These are phyloP conservation scores for Oryzias woworae DNA, from an alignment of 2,113 vertebrate genomes.

Conservation along the genomic window DNA sequence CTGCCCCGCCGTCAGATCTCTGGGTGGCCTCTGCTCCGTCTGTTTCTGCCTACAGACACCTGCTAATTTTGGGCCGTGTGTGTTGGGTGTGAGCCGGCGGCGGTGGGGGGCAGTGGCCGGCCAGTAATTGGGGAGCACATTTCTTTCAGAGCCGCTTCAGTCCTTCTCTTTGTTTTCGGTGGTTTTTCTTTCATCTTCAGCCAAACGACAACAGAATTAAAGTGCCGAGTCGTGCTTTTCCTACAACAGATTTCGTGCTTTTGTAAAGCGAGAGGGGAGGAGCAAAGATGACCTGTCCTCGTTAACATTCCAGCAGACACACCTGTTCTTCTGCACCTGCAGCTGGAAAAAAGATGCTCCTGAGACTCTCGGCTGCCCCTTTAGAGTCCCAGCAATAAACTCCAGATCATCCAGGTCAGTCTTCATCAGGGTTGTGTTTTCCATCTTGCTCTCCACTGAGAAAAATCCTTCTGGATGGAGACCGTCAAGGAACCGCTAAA, in stretches of 20 bases:
- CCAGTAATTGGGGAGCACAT: slow-evolving; percentile 74
- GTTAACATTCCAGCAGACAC: slow-evolving; percentile 81
- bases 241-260: slow-evolving; percentile 64
- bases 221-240: slow-evolving; percentile 62
- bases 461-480: slow-evolving; percentile 78
- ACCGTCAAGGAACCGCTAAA: slow-evolving; percentile 85
- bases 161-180: slow-evolving; percentile 50
- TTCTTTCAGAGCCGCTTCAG: slow-evolving; percentile 61
- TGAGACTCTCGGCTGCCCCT: too few relatives aligned
- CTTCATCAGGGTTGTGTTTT: too few relatives aligned
- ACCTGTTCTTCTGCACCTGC: slow-evolving; percentile 31
- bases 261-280: slow-evolving; percentile 63
- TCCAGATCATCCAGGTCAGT: too few relatives aligned
- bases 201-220: slow-evolving; percentile 75
- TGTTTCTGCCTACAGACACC: slow-evolving; percentile 71
- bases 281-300: slow-evolving; percentile 75
- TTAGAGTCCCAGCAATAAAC: too few relatives aligned
- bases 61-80: slow-evolving; percentile 76
- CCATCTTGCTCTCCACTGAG: slow-evolving; percentile 39
- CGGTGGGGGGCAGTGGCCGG: slow-evolving; percentile 43
- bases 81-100: slow-evolving; percentile 51
- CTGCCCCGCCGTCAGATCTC: slow-evolving; percentile 22
- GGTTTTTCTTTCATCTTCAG: slow-evolving; percentile 69
- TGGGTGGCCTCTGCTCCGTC: slow-evolving; percentile 62
- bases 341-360: too few relatives aligned